Evolutionary conservation across 2,797 vertebrate species (phyloP), one percentile per base, ranked within the genome.

Genomic region (Sebastes itinus): DNA sequence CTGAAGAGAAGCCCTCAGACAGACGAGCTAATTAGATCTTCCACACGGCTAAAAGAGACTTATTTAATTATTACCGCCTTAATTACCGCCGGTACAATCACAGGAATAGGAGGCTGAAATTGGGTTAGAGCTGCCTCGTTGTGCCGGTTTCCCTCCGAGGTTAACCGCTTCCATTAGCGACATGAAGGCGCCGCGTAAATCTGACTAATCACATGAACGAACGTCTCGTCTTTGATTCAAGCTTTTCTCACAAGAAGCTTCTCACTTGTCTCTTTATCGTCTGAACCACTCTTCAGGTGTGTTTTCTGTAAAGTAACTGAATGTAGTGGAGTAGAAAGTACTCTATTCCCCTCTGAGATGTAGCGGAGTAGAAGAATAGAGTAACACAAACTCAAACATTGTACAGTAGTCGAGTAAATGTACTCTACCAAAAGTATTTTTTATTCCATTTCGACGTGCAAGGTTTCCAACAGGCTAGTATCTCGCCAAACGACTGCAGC

Each of bases 1-100:
- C 49, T 7, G 16, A 18, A 16, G 60, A 30, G 56, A 7, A 54
- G 16, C 14, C 61, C 32, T 25, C 70, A 58, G 33, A 86, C 85
- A 88, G 90, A 88, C 62, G 35, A 77, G 67, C 78, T 93, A 92
- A 95, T 94, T 92, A 88, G 80, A 94, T 94, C 88, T 87, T 62
- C 58, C 65, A 25, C 80, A 35, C 75, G 33, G 58, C 81, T 72
- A 73, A 90, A 87, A 88, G 75, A 84, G 75, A 85, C 74, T 93
- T 83, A 91, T 94, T 93, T 91, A 87, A 93, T 93, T 87, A 90
- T 85, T 82, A 81, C 90, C 82, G 77, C 84, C 86, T 84, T 91
- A 90, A 92, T 92, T 82, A 89, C 87, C 78, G 87, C 90, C 78
- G 88, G 79, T 88, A 75, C 86, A 78, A 81, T 63, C 75, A 68